Evolutionary conservation across 1,140 invertebrate species (phyloP).

Genomic region (Zaprionus ghesquierei): DNA sequence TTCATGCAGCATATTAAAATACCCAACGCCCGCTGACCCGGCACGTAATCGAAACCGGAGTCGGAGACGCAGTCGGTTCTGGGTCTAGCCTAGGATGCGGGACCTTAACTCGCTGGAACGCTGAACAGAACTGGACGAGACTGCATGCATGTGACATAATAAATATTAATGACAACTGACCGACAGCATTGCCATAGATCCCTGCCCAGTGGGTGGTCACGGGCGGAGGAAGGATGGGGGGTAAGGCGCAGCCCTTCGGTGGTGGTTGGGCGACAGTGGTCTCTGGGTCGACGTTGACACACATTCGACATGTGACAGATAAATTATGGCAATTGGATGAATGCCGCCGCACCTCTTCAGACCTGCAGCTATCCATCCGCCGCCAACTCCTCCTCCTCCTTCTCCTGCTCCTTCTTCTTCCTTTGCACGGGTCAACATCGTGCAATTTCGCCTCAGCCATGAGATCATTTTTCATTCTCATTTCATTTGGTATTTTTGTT

Average conservation of each 20-base stretch:
- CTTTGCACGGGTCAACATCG: conserved; percentile 9
- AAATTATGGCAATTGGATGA: conserved; percentile 77
- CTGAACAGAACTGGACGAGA: too few relatives aligned
- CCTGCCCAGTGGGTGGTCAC: conserved; percentile 44
- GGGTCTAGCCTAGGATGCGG: neutral
- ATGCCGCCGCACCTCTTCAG: conserved; percentile 54
- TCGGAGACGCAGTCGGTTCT: conserved; percentile 20
- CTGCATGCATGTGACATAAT: conserved; percentile 73
- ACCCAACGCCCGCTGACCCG: conserved; percentile 37
- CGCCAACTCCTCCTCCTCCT: neutral
- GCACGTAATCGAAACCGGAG: conserved; percentile 43
- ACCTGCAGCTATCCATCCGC: neutral
- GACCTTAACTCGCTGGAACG: conserved; percentile 28
- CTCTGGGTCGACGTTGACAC: conserved; percentile 60
- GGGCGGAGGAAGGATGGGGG: neutral
- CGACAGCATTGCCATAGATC: conserved; percentile 47
- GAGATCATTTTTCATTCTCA: conserved; percentile 76
- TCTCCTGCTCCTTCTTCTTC: neutral
- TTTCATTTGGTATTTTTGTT: conserved; percentile 5
- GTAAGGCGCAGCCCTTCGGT: neutral
- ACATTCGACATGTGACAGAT: conserved; percentile 81
- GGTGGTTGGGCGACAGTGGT: neutral
- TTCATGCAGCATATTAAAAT: conserved; percentile 59
- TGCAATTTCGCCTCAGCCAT: conserved; percentile 41
- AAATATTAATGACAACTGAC: conserved; percentile 77